phyloP scores from a whole-genome alignment of 2,797 vertebrate species.

The Leuciscus waleckii region DNA sequence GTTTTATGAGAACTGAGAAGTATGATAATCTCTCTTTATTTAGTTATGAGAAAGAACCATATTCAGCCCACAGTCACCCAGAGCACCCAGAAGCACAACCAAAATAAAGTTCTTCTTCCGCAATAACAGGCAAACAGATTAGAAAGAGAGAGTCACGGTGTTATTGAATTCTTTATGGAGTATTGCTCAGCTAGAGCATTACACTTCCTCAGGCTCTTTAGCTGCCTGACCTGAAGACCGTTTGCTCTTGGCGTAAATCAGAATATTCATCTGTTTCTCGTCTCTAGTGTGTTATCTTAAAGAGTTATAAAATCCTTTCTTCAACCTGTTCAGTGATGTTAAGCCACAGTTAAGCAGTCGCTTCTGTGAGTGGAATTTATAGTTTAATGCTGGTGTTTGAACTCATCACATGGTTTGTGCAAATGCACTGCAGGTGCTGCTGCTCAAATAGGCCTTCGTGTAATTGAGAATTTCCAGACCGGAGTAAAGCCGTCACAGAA shows the following conservation, averaged over 20 bases:
- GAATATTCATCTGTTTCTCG: slow-evolving; percentile 47
- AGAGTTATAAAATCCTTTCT: slow-evolving; percentile 46
- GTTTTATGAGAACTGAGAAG: not conserved
- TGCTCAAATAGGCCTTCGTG: slow-evolving; percentile 48
- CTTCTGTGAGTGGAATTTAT: slow-evolving; percentile 19
- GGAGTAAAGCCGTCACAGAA: not conserved
- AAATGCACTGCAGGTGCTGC: slow-evolving; percentile 69
- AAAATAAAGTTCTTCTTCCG: too few species aligned
- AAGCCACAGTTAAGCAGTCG: slow-evolving; percentile 22
- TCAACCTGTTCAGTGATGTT: slow-evolving; percentile 32
- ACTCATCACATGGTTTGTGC: slow-evolving; percentile 51
- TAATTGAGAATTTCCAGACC: slow-evolving; percentile 70
- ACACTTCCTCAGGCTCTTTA: slow-evolving; percentile 24
- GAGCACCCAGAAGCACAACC: too few species aligned
- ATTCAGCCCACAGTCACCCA: too few species aligned
- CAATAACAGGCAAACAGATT: slow-evolving; percentile 40
- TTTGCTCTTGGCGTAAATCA: not conserved
- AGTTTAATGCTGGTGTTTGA: slow-evolving; percentile 20
- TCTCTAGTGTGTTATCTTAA: slow-evolving; percentile 18
- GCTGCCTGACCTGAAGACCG: slow-evolving; percentile 3
- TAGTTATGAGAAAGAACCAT: too few species aligned
- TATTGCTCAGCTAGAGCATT: not conserved
- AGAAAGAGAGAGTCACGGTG: not conserved
- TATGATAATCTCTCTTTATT: not conserved
- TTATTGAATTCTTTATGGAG: slow-evolving; percentile 38